A percentile compares a stretch with the other conserved stretches of the same genome.
Conservation (phyloP, 2,113 vertebrate species). For the Mesitornis unicolor region DNA sequence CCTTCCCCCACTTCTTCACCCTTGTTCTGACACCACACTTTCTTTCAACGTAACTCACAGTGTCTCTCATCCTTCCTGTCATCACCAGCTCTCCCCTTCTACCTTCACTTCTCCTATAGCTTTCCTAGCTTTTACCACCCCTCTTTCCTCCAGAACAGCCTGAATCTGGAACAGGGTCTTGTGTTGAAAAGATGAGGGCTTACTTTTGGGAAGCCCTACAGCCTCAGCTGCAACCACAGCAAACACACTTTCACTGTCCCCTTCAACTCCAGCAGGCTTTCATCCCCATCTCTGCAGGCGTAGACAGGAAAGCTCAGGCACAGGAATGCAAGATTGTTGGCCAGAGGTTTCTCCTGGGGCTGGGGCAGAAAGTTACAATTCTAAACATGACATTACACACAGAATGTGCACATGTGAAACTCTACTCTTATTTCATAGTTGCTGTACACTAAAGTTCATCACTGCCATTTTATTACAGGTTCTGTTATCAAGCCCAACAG, state of each 20-base stretch:
- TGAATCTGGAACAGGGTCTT: not conserved
- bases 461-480: not conserved
- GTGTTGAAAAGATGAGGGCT: accelerated
- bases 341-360: not conserved
- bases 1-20: accelerated
- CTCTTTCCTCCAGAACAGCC: not conserved
- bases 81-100: not conserved
- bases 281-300: accelerated
- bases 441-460: not conserved
- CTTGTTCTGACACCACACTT: not conserved
- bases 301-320: not conserved
- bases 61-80: accelerated
- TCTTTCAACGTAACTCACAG: not conserved
- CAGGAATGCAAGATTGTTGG: accelerated
- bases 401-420: not conserved
- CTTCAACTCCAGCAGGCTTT: not conserved
- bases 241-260: accelerated
- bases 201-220: not conserved
- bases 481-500: not conserved
- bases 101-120: not conserved
- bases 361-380: not conserved
- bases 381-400: not conserved
- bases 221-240: not conserved
- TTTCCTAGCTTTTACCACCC: not conserved
- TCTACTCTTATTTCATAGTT: not conserved